phyloP scores from a whole-genome alignment of 2,113 vertebrate species.

The Cavia porcellus region DNA sequence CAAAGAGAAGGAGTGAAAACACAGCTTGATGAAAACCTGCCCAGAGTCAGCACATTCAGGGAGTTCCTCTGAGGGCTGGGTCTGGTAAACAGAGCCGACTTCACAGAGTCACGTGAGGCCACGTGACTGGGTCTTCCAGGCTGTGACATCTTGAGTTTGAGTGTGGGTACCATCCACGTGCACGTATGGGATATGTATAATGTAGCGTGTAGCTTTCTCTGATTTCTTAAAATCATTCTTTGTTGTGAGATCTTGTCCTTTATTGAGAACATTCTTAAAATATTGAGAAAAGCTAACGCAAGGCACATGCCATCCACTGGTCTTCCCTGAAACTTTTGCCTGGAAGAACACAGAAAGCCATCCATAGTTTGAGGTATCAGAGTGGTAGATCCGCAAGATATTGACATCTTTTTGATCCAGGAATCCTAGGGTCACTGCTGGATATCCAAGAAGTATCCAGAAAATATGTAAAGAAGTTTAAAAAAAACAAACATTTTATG shows the following conservation, averaged over 20 bases:
- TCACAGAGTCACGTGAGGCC: not conserved
- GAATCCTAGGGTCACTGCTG: not conserved
- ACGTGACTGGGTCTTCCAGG: not conserved
- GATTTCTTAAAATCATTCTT: not conserved
- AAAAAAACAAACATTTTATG: conserved; percentile 1
- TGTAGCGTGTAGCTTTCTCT: not conserved
- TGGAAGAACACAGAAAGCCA: not conserved
- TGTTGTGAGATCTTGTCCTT: not conserved
- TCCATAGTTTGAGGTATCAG: not conserved
- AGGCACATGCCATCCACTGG: not conserved
- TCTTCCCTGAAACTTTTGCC: not conserved
- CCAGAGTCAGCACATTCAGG: conserved; percentile 1
- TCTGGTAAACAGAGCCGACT: not conserved
- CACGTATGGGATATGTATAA: not conserved
- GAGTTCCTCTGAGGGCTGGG: not conserved
- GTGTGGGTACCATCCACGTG: no score
- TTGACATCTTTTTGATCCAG: not conserved
- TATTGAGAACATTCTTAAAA: not conserved
- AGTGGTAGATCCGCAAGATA: not conserved
- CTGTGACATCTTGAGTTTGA: not conserved
- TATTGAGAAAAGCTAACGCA: not conserved
- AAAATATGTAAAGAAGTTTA: conserved; percentile 25
- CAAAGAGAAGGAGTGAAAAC: conserved; percentile 7
- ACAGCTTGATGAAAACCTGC: not conserved
- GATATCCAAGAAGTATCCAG: not conserved